Conservation (phyloP, 2,113 vertebrate genomes). For the Aythya baeri region DNA sequence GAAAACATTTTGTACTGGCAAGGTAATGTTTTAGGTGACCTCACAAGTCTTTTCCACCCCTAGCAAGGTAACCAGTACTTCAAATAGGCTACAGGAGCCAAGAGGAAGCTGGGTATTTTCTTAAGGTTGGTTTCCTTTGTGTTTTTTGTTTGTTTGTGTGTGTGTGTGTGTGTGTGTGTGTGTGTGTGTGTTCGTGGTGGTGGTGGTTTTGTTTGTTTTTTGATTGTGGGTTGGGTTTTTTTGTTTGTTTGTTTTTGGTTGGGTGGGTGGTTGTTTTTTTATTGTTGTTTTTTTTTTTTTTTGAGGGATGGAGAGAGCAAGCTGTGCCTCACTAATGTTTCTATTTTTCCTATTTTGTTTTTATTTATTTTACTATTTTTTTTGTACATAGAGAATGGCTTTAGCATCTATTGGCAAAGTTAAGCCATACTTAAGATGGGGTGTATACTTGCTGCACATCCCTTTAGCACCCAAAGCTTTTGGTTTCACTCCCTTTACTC, state of each 20-base stretch:
- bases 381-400: neutral
- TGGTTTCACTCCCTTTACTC: neutral
- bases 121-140: neutral
- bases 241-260: no score
- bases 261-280: no score
- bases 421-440: neutral
- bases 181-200: neutral
- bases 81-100: neutral
- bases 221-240: no score
- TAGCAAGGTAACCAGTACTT: neutral
- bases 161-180: no score
- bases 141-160: neutral
- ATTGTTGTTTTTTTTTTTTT: no score
- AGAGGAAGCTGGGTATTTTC: neutral
- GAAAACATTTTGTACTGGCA: neutral
- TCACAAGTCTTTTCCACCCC: neutral
- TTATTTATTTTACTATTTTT: neutral
- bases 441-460: neutral
- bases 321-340: neutral
- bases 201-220: no score
- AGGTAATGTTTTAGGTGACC: neutral
- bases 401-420: neutral
- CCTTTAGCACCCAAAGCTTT: accelerated
- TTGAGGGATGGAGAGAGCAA: neutral
- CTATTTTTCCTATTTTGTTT: neutral